phyloP scores from a whole-genome alignment of 2,797 vertebrate species.

The Meriones psammophilus region DNA sequence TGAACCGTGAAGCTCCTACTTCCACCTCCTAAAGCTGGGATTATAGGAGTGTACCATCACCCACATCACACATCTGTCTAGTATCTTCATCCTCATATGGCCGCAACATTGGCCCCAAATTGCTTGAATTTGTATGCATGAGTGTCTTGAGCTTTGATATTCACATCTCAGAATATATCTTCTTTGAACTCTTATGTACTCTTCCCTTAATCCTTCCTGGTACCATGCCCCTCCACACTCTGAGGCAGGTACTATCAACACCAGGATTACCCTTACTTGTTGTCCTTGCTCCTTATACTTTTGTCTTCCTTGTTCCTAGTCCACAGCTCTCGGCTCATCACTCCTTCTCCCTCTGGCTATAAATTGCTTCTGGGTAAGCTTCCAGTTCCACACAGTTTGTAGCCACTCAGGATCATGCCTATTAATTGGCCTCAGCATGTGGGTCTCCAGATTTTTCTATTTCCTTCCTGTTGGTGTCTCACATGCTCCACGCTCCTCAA shows the following conservation, averaged over 20 bases:
- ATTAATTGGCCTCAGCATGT: conserved; percentile 50
- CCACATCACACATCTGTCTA: background rate
- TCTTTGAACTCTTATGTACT: background rate
- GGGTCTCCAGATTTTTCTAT: background rate
- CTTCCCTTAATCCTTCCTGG: background rate
- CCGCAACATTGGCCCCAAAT: background rate
- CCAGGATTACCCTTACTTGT: background rate
- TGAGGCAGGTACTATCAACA: background rate
- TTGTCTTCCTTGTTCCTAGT: background rate
- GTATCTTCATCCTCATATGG: background rate
- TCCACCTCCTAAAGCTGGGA: background rate
- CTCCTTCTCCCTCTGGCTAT: background rate
- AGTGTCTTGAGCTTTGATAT: background rate
- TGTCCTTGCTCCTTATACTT: background rate
- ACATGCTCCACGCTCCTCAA: background rate
- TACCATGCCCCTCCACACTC: background rate
- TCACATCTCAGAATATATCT: background rate
- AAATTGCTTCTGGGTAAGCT: conserved; percentile 1
- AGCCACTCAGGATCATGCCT: background rate
- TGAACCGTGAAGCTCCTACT: background rate
- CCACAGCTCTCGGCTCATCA: background rate
- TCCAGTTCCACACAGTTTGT: background rate
- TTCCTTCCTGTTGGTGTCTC: conserved; percentile 14
- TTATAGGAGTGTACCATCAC: background rate
- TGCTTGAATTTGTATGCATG: background rate